Evolutionary conservation across 2,888 invertebrate genomes (phyloP).

Genomic region (Corbicula japonica): DNA sequence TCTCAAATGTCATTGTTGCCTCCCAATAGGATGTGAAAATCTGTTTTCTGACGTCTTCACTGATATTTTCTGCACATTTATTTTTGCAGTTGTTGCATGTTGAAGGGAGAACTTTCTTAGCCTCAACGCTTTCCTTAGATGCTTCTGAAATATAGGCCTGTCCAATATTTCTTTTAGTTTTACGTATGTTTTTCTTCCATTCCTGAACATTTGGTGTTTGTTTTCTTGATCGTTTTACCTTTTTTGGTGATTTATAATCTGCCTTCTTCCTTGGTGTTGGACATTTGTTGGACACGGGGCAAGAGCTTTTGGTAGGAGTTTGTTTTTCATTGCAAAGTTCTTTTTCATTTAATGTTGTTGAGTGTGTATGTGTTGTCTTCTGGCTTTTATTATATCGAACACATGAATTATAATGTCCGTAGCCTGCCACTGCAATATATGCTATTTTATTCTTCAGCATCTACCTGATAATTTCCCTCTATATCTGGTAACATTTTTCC

Average conservation of each 20-base stretch:
- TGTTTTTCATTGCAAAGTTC: neutral
- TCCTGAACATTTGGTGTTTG: slow-evolving; percentile 13
- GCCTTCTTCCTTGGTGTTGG: slow-evolving; percentile 29
- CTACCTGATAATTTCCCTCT: neutral
- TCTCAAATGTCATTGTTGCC: slow-evolving; percentile 35
- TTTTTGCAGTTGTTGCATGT: slow-evolving; percentile 15
- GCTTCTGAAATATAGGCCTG: slow-evolving; percentile 5
- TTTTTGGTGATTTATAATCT: slow-evolving; percentile 26
- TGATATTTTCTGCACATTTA: slow-evolving; percentile 17
- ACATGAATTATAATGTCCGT: slow-evolving; percentile 29
- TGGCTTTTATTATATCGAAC: neutral
- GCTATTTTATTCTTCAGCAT: slow-evolving; percentile 6
- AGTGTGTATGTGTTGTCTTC: neutral
- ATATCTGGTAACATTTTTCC: slow-evolving; percentile 3
- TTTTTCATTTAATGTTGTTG: neutral
- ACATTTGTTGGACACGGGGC: neutral
- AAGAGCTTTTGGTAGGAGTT: slow-evolving; percentile 7
- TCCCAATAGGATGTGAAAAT: slow-evolving; percentile 29
- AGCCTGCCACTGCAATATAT: slow-evolving; percentile 14
- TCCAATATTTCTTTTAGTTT: slow-evolving; percentile 12
- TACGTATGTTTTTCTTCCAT: slow-evolving; percentile 32
- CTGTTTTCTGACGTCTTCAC: slow-evolving; percentile 6
- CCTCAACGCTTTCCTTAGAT: neutral
- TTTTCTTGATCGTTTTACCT: slow-evolving; percentile 3
- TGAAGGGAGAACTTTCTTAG: slow-evolving; percentile 1